phyloP scores from a whole-genome alignment of 2,113 vertebrate genomes.

The Trinectes maculatus region DNA sequence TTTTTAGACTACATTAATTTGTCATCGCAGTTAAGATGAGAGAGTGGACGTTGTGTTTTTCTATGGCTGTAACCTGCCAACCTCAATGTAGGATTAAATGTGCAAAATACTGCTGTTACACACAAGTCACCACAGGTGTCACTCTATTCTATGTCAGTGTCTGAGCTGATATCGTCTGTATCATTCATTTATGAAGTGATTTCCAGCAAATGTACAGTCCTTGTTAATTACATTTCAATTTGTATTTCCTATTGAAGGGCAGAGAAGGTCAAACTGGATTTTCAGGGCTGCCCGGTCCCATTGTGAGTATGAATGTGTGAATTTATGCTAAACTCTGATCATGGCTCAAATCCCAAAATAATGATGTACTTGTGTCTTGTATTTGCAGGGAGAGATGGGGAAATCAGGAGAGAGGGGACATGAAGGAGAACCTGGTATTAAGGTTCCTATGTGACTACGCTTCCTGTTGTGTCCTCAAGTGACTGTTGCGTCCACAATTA shows the following conservation, averaged over 20 bases:
- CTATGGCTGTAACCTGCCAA: too few species aligned
- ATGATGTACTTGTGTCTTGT: slow-evolving; percentile 11
- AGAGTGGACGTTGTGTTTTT: too few species aligned
- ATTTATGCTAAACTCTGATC: not conserved
- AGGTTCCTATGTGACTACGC: slow-evolving; percentile 78
- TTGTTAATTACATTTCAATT: not conserved
- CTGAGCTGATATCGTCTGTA: too few species aligned
- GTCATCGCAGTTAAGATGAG: too few species aligned
- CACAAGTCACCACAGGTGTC: too few species aligned
- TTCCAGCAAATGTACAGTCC: not conserved
- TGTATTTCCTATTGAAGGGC: slow-evolving; percentile 60
- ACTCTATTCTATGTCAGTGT: too few species aligned
- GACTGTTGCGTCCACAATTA: not conserved
- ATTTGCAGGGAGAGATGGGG: slow-evolving; percentile 80
- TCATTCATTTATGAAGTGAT: not conserved
- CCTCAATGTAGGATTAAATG: too few species aligned
- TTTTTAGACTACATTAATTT: too few species aligned
- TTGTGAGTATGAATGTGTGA: slow-evolving; percentile 69
- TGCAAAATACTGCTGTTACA: too few species aligned
- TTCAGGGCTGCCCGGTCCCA: slow-evolving; percentile 73
- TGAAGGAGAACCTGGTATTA: slow-evolving; percentile 84
- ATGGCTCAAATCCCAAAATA: not conserved
- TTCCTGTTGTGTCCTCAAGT: slow-evolving; percentile 41
- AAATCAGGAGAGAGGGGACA: slow-evolving; percentile 75
- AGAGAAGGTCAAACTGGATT: slow-evolving; percentile 74